A percentile compares a stretch with the other conserved stretches of the same genome.
Conservation (phyloP, 2,888 invertebrate species). For the Sepioteuthis lessoniana region DNA sequence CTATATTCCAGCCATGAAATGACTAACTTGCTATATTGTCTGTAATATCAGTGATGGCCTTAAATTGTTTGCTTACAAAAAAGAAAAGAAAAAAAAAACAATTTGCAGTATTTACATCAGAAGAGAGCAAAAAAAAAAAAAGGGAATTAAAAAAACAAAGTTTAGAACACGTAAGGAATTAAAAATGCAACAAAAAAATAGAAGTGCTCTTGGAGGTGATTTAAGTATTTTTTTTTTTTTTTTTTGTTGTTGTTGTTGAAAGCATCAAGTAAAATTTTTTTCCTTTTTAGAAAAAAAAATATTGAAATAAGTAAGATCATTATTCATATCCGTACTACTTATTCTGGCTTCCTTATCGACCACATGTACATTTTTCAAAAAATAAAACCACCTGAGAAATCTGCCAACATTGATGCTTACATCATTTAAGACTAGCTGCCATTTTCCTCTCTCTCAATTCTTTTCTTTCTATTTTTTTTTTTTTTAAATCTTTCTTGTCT, state of each 20-base stretch:
- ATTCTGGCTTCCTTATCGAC: neutral
- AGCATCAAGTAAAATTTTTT: neutral
- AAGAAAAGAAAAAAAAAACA: neutral
- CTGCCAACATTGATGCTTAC: neutral
- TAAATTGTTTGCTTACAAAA: conserved; percentile 34
- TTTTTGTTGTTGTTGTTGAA: too few relatives aligned
- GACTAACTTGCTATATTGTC: conserved; percentile 46
- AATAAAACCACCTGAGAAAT: neutral
- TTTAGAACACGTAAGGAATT: neutral
- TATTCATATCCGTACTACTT: neutral
- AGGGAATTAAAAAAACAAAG: neutral
- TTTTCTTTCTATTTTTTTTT: too few relatives aligned
- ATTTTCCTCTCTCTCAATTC: neutral
- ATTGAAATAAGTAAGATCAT: neutral
- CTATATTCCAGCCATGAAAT: conserved; percentile 47
- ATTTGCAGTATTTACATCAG: neutral
- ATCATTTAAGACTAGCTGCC: conserved; percentile 16
- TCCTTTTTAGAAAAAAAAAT: neutral
- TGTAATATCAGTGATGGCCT: conserved; percentile 48
- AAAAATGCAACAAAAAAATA: neutral
- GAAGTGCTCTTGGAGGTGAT: neutral
- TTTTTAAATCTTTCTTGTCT: neutral
- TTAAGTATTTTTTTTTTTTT: neutral
- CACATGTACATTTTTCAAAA: neutral
- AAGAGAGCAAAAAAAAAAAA: neutral